phyloP scores from a whole-genome alignment of 2,888 invertebrate species.

The Podotricha telesiphe region DNA sequence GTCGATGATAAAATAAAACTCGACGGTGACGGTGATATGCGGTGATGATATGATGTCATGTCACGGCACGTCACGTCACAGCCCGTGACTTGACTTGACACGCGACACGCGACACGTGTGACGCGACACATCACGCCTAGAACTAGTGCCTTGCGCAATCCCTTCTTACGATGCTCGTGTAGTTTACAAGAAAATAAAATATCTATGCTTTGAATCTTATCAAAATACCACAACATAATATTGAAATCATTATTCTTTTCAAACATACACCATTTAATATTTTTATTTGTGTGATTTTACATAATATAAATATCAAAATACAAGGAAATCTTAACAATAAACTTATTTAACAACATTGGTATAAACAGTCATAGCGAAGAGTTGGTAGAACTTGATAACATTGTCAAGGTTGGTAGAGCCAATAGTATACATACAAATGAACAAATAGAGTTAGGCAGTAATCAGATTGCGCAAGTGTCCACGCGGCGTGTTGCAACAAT shows the following conservation, averaged over 20 bases:
- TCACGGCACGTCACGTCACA: not conserved
- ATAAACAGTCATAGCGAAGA: not conserved
- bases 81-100: too few relatives aligned
- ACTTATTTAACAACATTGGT: too few relatives aligned
- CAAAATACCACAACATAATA: not conserved
- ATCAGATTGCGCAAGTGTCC: slow-evolving; percentile 3
- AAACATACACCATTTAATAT: too few relatives aligned
- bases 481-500: slow-evolving; percentile 1
- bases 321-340: too few relatives aligned
- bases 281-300: too few relatives aligned
- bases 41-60: slow-evolving; percentile 23
- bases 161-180: not conserved
- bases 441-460: not conserved
- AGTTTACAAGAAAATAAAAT: not conserved
- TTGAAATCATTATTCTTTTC: too few relatives aligned
- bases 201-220: not conserved
- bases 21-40: slow-evolving; percentile 32
- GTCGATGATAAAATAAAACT: slow-evolving; percentile 51
- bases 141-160: not conserved
- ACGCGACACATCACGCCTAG: slow-evolving; percentile 1
- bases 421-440: not conserved
- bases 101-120: not conserved
- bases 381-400: not conserved
- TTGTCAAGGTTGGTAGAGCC: not conserved
- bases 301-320: too few relatives aligned